phyloP scores from a whole-genome alignment of 2,888 invertebrate species.

The Malacosoma neustria region DNA sequence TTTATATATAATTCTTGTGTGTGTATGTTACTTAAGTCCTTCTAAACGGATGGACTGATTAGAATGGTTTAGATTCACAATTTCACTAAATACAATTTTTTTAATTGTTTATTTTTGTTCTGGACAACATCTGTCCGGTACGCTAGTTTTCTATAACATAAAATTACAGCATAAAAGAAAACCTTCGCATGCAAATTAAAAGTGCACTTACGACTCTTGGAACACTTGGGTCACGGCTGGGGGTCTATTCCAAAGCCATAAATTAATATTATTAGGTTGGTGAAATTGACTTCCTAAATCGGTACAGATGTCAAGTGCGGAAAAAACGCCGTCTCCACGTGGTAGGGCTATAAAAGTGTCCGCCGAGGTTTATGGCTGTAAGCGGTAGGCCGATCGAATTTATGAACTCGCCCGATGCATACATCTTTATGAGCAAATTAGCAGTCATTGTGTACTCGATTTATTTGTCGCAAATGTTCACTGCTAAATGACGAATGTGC shows the following conservation, averaged over 20 bases:
- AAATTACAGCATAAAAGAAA: too few relatives aligned
- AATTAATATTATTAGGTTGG: slow-evolving; percentile 40
- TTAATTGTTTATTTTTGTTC: too few relatives aligned
- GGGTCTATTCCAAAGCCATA: slow-evolving; percentile 64
- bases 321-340: slow-evolving; percentile 67
- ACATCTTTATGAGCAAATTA: slow-evolving; percentile 72
- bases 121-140: too few relatives aligned
- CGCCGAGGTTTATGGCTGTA: slow-evolving; percentile 67
- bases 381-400: slow-evolving; percentile 71
- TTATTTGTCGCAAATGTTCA: slow-evolving; percentile 50
- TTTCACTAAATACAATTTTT: too few relatives aligned
- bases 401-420: slow-evolving; percentile 63
- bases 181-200: slow-evolving; percentile 1
- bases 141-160: too few relatives aligned
- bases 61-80: too few relatives aligned
- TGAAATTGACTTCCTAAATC: slow-evolving; percentile 43
- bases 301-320: slow-evolving; percentile 63
- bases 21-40: too few relatives aligned
- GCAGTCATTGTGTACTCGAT: slow-evolving; percentile 68
- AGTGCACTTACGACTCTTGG: slow-evolving; percentile 13
- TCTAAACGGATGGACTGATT: too few relatives aligned
- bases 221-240: slow-evolving; percentile 20
- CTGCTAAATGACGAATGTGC: slow-evolving; percentile 54
- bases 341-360: slow-evolving; percentile 72
- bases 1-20: too few relatives aligned